Evolutionary conservation across 2,888 invertebrate genomes (phyloP), one percentile per base, ranked within the genome.

Genomic region (Pachydiplax longipennis): DNA sequence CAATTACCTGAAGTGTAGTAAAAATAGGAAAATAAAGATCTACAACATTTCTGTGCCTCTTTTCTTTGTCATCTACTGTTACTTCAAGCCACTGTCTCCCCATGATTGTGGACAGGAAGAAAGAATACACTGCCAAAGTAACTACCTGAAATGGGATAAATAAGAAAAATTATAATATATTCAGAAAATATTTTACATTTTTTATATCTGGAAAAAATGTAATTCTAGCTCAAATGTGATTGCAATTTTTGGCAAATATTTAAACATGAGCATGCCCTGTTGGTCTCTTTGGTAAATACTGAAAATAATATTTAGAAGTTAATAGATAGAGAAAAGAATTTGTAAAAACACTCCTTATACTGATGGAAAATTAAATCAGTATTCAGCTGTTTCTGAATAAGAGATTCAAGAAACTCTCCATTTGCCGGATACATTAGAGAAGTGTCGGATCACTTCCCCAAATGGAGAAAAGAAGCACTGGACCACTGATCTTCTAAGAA

Each of bases 21-120:
- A 99, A 99, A 92, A 98, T 95, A 0, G 99, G 99, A 93, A 99
- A 97, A 93, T 98, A 98, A 81, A 98, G 94, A 94, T 98, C 98
- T 93, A 98, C 96, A 5, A 94, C 93, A 90, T 93, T 93, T 90
- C 93, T 92, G 87, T 93, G 91, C 94, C 93, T 93, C 58, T 91
- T 83, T 10, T 90, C 90, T 95, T 95, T 92, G 37, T 91, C 87
- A 37, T 92, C 91, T 40, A 92, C 91, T 0, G 90, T 81, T 22
- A 95, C 95, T 91, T 97, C 96, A 0, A 97, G 95, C 97, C 97
- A 98, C 93, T 99, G 99, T 92, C 98, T 96, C 31, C 98, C 98
- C 95, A 99, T 96, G 22, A 98, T 96, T 90, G 97, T 97, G 5
- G 98, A 97, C 91, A 98, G 94, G 94, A 99, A 99, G 94, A 98